Conservation (phyloP, 1,140 invertebrate species). For the Nasonia giraulti region DNA sequence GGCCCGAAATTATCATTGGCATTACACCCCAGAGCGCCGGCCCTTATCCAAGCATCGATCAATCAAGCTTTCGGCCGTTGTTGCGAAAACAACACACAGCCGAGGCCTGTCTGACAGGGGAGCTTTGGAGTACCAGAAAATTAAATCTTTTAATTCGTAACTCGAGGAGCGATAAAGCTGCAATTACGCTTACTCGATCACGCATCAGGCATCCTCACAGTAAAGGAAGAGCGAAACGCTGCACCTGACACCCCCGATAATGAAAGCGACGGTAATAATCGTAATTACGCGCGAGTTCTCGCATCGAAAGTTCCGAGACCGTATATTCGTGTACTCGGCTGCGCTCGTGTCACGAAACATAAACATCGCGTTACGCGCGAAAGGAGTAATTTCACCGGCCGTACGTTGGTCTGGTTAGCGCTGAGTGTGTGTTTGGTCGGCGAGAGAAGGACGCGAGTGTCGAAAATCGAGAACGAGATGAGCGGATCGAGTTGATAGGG, state of each 20-base stretch:
- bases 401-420: too few species aligned
- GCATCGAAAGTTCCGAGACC: not conserved
- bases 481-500: not conserved
- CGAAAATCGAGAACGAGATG: not conserved
- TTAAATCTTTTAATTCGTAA: slow-evolving; percentile 40
- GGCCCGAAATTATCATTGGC: not conserved
- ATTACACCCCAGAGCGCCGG: not conserved
- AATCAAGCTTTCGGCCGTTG: not conserved
- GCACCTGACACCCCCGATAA: slow-evolving; percentile 11
- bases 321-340: not conserved
- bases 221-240: not conserved
- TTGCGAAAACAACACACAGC: not conserved
- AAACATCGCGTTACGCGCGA: slow-evolving; percentile 34
- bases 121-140: slow-evolving; percentile 18
- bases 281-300: slow-evolving; percentile 10
- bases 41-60: slow-evolving; percentile 11
- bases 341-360: slow-evolving; percentile 26
- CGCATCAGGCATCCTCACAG: too few species aligned
- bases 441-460: not conserved
- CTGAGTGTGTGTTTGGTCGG: not conserved
- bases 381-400: not conserved
- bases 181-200: not conserved
- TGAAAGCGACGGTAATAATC: slow-evolving; percentile 14
- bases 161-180: not conserved
- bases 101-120: not conserved